These are phyloP conservation scores for Ganaspis sp. DNA, from an alignment of 1,140 invertebrate genomes.

Conservation along the genomic window DNA sequence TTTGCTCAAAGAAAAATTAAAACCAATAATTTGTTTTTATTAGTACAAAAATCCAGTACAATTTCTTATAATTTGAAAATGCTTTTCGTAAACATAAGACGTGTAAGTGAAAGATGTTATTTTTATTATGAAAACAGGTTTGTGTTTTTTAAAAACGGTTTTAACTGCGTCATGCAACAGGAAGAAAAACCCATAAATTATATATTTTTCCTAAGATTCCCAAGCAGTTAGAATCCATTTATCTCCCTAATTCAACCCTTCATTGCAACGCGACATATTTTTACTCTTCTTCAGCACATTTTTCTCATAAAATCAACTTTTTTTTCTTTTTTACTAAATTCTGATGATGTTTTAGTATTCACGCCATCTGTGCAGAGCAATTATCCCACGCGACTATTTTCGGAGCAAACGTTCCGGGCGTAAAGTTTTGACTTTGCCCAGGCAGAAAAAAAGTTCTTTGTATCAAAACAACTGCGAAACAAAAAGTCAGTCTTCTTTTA, in stretches of 20 bases:
- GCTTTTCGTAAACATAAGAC: too few relatives aligned
- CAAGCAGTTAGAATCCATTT: neutral
- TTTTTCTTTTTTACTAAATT: neutral
- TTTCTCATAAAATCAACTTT: neutral
- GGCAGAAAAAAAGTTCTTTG: too few relatives aligned
- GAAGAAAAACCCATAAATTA: neutral
- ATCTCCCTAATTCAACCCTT: neutral
- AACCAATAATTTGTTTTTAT: too few relatives aligned
- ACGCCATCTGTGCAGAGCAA: conserved; percentile 7
- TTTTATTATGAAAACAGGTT: too few relatives aligned
- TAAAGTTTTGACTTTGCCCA: too few relatives aligned
- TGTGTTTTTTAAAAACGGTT: too few relatives aligned
- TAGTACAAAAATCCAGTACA: too few relatives aligned
- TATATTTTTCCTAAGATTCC: neutral
- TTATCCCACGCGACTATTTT: conserved; percentile 6
- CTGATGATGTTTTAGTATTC: neutral
- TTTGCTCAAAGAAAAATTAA: too few relatives aligned
- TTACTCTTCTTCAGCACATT: neutral
- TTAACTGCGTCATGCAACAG: neutral
- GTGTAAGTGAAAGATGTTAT: too few relatives aligned
- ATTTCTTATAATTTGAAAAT: too few relatives aligned
- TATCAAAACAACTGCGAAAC: too few relatives aligned
- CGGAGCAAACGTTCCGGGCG: neutral
- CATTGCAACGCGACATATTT: neutral
- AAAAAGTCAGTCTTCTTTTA: too few relatives aligned